phyloP scores from a whole-genome alignment of 1,140 invertebrate species.

The Pararge aegeria region DNA sequence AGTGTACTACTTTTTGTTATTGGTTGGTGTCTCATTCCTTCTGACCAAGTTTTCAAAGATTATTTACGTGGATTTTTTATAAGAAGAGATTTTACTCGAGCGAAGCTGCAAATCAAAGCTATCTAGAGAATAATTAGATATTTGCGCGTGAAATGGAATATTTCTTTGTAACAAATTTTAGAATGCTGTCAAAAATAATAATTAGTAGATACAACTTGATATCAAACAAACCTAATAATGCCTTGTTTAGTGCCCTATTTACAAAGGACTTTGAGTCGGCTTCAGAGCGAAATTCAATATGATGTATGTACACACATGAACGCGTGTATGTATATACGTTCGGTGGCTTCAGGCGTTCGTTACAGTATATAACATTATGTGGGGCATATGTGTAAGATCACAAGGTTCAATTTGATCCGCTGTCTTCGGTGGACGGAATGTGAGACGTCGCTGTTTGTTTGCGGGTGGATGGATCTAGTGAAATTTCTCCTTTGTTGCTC shows the following conservation, averaged over 20 bases:
- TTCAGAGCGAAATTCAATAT: conserved; percentile 33
- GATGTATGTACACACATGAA: conserved; percentile 19
- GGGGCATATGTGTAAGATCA: conserved; percentile 41
- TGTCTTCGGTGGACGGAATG: conserved; percentile 66
- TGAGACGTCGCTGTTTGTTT: conserved; percentile 70
- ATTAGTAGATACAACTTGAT: background rate
- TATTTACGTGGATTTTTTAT: too few relatives aligned
- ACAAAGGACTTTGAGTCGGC: conserved; percentile 25
- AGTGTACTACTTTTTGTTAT: too few relatives aligned
- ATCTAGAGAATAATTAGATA: too few relatives aligned
- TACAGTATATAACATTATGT: conserved; percentile 10
- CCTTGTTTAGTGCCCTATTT: conserved; percentile 29
- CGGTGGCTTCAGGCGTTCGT: conserved; percentile 10
- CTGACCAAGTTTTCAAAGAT: too few relatives aligned
- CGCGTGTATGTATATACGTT: background rate
- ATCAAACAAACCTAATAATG: conserved; percentile 21
- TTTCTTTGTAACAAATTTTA: too few relatives aligned
- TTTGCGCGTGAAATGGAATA: too few relatives aligned
- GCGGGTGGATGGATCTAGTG: conserved; percentile 69
- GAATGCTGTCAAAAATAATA: too few relatives aligned
- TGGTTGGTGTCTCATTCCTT: too few relatives aligned
- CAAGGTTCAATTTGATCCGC: conserved; percentile 59
- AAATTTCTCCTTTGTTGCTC: conserved; percentile 73
- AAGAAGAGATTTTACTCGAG: too few relatives aligned
- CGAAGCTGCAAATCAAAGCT: too few relatives aligned